Percentiles rank a stretch among this genome's conserved stretches.
Conservation (phyloP, 2,797 vertebrate species). For the Poeciliopsis paucimaculata region DNA sequence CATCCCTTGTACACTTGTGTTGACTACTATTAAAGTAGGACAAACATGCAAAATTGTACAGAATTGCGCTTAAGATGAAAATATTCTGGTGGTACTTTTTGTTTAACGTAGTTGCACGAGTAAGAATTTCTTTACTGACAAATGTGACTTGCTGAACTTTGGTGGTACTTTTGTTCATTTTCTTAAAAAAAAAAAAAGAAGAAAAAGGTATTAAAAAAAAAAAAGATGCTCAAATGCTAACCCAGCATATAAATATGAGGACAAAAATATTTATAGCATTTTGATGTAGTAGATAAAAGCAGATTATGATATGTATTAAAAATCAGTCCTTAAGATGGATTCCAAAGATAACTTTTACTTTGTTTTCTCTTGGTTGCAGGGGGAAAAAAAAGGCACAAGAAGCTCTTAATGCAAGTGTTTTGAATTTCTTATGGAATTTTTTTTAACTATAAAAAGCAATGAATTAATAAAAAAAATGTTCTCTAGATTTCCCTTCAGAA, state of each 20-base stretch:
- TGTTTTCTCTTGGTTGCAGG: slow-evolving; percentile 85
- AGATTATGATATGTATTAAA: slow-evolving; percentile 83
- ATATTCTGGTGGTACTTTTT: slow-evolving; percentile 85
- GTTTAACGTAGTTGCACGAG: slow-evolving; percentile 87
- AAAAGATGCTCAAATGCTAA: slow-evolving; percentile 81
- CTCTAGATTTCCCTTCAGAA: slow-evolving; percentile 84
- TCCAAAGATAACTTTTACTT: slow-evolving; percentile 85
- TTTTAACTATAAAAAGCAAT: slow-evolving; percentile 78
- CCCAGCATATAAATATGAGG: slow-evolving; percentile 85
- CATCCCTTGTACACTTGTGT: slow-evolving; percentile 69
- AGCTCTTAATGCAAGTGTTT: slow-evolving; percentile 87
- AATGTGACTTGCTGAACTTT: slow-evolving; percentile 83
- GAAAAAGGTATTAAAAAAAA: slow-evolving; percentile 75
- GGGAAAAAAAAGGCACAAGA: slow-evolving; percentile 83
- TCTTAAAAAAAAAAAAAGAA: slow-evolving; percentile 34
- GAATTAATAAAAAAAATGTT: slow-evolving; percentile 79
- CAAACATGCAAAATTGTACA: slow-evolving; percentile 84
- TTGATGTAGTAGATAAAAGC: slow-evolving; percentile 83
- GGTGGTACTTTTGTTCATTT: slow-evolving; percentile 83
- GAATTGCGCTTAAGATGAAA: slow-evolving; percentile 83
- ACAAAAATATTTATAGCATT: slow-evolving; percentile 87
- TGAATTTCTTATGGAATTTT: slow-evolving; percentile 75
- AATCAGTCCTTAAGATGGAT: slow-evolving; percentile 83
- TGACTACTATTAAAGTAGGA: slow-evolving; percentile 80
- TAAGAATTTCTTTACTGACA: slow-evolving; percentile 82